These are phyloP conservation scores for Cryptoblepharus egeriae DNA, from an alignment of 2,797 vertebrate genomes.

Conservation along the genomic window DNA sequence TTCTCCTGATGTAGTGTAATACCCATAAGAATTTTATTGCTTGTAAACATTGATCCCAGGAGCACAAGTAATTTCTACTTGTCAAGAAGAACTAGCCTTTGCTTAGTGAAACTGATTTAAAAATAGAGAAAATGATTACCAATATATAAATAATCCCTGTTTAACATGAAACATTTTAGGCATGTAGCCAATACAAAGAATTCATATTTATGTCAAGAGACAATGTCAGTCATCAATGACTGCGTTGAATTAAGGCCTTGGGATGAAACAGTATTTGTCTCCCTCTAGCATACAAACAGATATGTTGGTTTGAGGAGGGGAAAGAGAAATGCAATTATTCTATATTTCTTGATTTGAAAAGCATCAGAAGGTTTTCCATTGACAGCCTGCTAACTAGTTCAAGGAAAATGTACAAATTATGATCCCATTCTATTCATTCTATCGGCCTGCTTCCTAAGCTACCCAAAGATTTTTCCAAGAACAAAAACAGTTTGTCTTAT, in stretches of 20 bases:
- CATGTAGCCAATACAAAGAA: neutral
- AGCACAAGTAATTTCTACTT: conserved; percentile 3
- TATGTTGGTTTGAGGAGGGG: neutral
- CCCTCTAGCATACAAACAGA: neutral
- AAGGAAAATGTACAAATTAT: neutral
- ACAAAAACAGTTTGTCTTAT: neutral
- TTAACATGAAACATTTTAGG: neutral
- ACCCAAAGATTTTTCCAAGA: neutral
- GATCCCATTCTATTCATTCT: neutral
- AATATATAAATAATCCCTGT: neutral
- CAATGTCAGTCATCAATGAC: no score
- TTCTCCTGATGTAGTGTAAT: neutral
- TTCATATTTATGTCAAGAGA: neutral
- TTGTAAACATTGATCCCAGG: conserved; percentile 4
- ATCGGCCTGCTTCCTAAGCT: neutral
- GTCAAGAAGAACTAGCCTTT: neutral
- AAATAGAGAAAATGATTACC: neutral
- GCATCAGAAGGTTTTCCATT: neutral
- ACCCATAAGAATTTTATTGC: neutral
- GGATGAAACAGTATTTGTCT: neutral
- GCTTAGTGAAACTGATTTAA: neutral
- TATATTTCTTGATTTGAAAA: neutral
- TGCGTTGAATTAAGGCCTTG: neutral
- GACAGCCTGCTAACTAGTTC: neutral
- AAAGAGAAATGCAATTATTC: neutral